Evolutionary conservation across 1,140 invertebrate species (phyloP).

Genomic region (Leptinotarsa defecta): DNA sequence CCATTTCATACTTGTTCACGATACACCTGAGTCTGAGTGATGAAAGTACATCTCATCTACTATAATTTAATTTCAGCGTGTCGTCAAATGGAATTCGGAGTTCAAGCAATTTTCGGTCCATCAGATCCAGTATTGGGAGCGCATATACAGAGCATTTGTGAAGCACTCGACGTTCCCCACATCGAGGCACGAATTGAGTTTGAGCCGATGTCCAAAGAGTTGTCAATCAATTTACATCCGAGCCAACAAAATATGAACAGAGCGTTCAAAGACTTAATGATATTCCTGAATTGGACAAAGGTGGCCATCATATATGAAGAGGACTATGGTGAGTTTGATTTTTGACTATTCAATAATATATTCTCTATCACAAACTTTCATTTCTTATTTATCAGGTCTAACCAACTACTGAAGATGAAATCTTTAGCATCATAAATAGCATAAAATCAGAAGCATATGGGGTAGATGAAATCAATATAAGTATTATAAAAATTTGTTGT

Average conservation of each 20-base stretch:
- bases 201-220: conserved; percentile 70
- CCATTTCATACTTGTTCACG: too few relatives aligned
- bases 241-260: conserved; percentile 80
- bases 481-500: too few relatives aligned
- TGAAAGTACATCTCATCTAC: conserved; percentile 3
- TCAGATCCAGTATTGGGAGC: conserved; percentile 79
- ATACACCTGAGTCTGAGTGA: not conserved
- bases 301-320: conserved; percentile 94
- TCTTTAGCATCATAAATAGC: too few relatives aligned
- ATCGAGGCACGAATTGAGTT: conserved; percentile 79
- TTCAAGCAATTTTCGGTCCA: conserved; percentile 88
- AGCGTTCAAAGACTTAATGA: conserved; percentile 85
- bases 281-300: conserved; percentile 89
- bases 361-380: not conserved
- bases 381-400: too few relatives aligned
- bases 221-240: conserved; percentile 90
- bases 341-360: not conserved
- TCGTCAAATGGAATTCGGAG: conserved; percentile 80
- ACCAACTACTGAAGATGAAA: too few relatives aligned
- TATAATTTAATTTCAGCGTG: conserved; percentile 72
- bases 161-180: conserved; percentile 86
- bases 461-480: too few relatives aligned
- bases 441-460: too few relatives aligned
- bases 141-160: conserved; percentile 88
- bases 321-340: conserved; percentile 70